These are phyloP conservation scores for Temnothorax rugatulus DNA, from an alignment of 2,888 invertebrate species.

Conservation along the genomic window DNA sequence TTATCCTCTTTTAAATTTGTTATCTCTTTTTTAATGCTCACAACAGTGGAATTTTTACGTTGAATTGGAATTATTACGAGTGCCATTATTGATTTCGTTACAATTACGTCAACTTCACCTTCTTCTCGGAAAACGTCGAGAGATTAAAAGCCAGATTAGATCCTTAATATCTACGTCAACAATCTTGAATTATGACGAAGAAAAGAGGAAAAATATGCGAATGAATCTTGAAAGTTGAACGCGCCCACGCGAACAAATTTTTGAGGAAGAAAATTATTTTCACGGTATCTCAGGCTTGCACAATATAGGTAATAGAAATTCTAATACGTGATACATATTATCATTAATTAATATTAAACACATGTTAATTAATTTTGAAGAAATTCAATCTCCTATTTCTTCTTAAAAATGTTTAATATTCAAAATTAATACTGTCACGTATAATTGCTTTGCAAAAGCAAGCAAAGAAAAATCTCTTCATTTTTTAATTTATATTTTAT, in stretches of 20 bases:
- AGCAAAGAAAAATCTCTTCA: background rate
- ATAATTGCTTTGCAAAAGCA: background rate
- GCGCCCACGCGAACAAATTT: background rate
- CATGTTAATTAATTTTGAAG: background rate
- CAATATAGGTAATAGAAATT: background rate
- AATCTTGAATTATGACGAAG: conserved; percentile 21
- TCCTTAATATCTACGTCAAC: conserved; percentile 28
- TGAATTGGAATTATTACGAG: background rate
- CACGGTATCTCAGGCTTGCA: background rate
- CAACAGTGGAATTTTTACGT: background rate
- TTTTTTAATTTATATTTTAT: background rate
- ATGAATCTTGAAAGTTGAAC: conserved; percentile 3
- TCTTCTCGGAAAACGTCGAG: background rate
- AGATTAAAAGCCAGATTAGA: conserved; percentile 36
- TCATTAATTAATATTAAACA: background rate
- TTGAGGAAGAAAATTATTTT: conserved; percentile 2
- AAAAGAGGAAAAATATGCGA: conserved; percentile 9
- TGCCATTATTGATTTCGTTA: conserved; percentile 21
- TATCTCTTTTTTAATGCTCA: background rate
- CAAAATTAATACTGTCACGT: background rate
- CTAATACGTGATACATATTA: background rate
- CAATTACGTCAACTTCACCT: background rate
- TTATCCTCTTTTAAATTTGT: background rate
- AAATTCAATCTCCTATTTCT: background rate
- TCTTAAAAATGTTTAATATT: background rate